Base-by-base conservation (phyloP, 2,888 invertebrate genomes). In the Morpho helenor region DNA sequence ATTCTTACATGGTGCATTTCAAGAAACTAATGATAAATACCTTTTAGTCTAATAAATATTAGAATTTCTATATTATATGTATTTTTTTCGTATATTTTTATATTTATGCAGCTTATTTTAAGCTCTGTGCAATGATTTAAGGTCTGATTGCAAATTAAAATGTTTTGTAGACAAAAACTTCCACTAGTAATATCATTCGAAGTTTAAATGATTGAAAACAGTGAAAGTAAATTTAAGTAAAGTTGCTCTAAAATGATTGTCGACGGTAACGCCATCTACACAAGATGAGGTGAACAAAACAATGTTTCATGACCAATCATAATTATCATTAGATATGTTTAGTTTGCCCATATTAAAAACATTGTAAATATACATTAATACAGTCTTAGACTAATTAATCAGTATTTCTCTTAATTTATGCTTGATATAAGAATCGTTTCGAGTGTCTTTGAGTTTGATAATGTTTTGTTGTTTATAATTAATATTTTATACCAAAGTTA, bases 401-500 rank as follows among this genome's bases (percentile, higher is more conserved):
- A 89, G 89, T 89, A 89, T 89, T 90, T 85, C 80, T 79, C 79
- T 76, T 89, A 89, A 90, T 88, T 90, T 90, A 90, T 90, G 77
- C 78, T 82, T 86, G 77, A 79, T 84, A 69, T 89, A 87, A 87
- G 87, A 76, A 68, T 82, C 76, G 79, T 82, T 85, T 83, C 79
- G 84, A 83, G 79, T 85, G 82, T 82, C 79, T 86, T 82, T 86
- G 82, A 80, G 77, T 84, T 82, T 84, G 79, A 83, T 75, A 79
- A 85, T 79, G 85, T 89, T 89, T 87, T 88, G 89, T 90, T 89
- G 84, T 83, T 85, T 84, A 84, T 72, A 83, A 87, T 86, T 89
- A 88, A 87, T 88, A 88, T 89, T 89, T 89, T 90, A 93, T 93
- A 93, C 93, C 93, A 94, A 94, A 94, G 93, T 93, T 93, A 93